Conservation (phyloP, 2,888 invertebrate species). For the Allolobophora icterica region DNA sequence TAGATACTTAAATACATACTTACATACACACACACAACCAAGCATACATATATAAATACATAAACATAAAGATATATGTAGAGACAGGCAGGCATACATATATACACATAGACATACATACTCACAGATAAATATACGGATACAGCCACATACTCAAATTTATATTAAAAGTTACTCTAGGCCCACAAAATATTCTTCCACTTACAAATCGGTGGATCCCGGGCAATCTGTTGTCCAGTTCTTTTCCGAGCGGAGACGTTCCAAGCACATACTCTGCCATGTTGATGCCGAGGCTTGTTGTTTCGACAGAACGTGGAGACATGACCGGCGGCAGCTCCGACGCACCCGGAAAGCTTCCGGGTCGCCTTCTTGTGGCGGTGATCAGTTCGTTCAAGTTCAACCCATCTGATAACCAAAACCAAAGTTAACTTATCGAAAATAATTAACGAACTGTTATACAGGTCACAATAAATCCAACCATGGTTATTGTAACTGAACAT, state of each 20-base stretch:
- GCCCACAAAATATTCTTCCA: background rate
- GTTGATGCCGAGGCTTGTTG: slow-evolving; percentile 36
- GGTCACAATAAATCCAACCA: too few relatives aligned
- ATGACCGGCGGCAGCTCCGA: slow-evolving; percentile 21
- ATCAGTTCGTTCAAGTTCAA: slow-evolving; percentile 27
- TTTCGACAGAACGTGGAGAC: slow-evolving; percentile 10
- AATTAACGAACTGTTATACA: too few relatives aligned
- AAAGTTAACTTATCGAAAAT: background rate
- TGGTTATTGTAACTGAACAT: too few relatives aligned
- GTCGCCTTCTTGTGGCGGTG: background rate
- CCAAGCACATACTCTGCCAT: slow-evolving; percentile 43
- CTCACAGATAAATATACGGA: too few relatives aligned
- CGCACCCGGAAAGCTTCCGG: slow-evolving; percentile 33
- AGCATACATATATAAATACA: too few relatives aligned
- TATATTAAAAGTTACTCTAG: too few relatives aligned
- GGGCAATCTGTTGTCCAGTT: background rate
- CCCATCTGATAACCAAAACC: background rate
- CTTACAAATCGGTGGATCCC: slow-evolving; percentile 30
- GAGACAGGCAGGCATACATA: background rate
- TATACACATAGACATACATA: too few relatives aligned
- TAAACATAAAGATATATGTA: background rate
- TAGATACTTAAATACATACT: too few relatives aligned
- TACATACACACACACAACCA: too few relatives aligned
- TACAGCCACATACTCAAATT: too few relatives aligned
- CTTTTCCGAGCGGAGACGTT: slow-evolving; percentile 36